phyloP scores from a whole-genome alignment of 2,797 vertebrate species.

The Cyclura pinguis region DNA sequence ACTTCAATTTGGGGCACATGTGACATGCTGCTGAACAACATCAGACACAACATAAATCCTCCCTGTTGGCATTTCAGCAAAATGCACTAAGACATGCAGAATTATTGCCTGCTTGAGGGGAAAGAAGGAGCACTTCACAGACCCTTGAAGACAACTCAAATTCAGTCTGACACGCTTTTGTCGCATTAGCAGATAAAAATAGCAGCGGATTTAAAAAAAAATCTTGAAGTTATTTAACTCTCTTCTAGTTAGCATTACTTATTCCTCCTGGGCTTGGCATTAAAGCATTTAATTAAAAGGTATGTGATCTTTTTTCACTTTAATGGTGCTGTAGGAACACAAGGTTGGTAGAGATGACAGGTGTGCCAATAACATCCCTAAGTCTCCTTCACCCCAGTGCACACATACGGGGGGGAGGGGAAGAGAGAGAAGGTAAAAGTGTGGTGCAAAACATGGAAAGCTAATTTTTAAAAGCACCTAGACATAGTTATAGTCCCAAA shows the following conservation, averaged over 20 bases:
- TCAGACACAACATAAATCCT: background rate
- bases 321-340: background rate
- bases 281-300: slow-evolving; percentile 13
- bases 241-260: slow-evolving; percentile 1
- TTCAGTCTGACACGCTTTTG: slow-evolving; percentile 38
- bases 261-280: background rate
- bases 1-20: slow-evolving; percentile 32
- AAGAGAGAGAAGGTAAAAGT: too few species aligned
- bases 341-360: background rate
- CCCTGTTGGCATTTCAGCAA: slow-evolving; percentile 15
- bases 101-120: background rate
- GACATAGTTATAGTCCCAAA: too few species aligned
- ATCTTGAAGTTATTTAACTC: background rate
- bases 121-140: accelerated
- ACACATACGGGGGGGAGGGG: too few species aligned
- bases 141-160: background rate
- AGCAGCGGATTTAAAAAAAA: background rate
- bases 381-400: background rate
- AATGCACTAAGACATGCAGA: slow-evolving; percentile 21
- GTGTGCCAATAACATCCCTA: background rate
- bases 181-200: slow-evolving; percentile 29
- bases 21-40: background rate
- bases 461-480: background rate
- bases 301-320: background rate
- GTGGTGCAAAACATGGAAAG: background rate